Evolutionary conservation across 2,113 vertebrate species (phyloP).

Genomic region (Plecotus auritus): DNA sequence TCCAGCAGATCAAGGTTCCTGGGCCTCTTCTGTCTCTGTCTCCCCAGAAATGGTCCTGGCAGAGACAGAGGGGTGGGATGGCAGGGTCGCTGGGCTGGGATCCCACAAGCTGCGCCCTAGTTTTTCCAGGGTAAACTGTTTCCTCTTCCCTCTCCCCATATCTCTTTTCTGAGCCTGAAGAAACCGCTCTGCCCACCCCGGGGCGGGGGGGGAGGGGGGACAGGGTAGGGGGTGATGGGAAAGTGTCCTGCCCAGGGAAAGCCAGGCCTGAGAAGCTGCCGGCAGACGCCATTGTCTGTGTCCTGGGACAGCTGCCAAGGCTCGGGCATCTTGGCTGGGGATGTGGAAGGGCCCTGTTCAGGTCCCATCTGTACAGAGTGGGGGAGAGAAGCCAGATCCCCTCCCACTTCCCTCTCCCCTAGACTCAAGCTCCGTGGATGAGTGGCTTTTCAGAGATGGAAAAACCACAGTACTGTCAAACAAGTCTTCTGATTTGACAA

Average conservation of each 20-base stretch:
- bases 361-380: slow-evolving; percentile 73
- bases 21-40: background rate
- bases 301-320: slow-evolving; percentile 78
- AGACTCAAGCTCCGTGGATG: slow-evolving; percentile 28
- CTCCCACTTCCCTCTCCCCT: slow-evolving; percentile 8
- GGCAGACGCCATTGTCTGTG: slow-evolving; percentile 69
- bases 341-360: slow-evolving; percentile 57
- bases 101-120: slow-evolving; percentile 33
- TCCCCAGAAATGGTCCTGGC: background rate
- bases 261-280: slow-evolving; percentile 57
- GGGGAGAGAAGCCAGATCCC: slow-evolving; percentile 32
- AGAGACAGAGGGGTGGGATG: slow-evolving; percentile 5
- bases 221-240: rapidly evolving
- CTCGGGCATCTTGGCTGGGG: slow-evolving; percentile 30
- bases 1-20: background rate
- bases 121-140: slow-evolving; percentile 30
- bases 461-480: slow-evolving; percentile 59
- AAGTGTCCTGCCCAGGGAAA: slow-evolving; percentile 40
- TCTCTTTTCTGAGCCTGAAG: slow-evolving; percentile 43
- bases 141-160: background rate
- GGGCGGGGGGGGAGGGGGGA: no score
- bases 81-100: background rate
- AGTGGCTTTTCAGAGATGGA: slow-evolving; percentile 61
- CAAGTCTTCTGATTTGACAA: slow-evolving; percentile 44
- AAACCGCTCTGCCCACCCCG: slow-evolving; percentile 9